phyloP scores from a whole-genome alignment of 2,797 vertebrate species.

The Coregonus sp. region DNA sequence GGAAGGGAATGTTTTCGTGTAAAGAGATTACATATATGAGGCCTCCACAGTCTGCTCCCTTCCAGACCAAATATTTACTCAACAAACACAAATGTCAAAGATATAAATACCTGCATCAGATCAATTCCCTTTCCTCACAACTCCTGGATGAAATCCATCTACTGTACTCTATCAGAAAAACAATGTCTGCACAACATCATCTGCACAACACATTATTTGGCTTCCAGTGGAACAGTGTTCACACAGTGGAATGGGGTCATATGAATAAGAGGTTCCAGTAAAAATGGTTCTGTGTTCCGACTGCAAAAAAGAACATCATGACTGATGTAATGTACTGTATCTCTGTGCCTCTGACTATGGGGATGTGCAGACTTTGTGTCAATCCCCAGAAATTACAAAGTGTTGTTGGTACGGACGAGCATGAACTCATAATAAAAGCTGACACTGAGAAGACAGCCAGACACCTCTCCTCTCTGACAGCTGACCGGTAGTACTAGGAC shows the following conservation, averaged over 20 bases:
- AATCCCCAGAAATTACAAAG: slow-evolving; percentile 21
- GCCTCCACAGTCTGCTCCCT: no score
- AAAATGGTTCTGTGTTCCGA: background rate
- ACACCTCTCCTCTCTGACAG: slow-evolving; percentile 31
- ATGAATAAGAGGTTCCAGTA: background rate
- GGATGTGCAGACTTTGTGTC: background rate
- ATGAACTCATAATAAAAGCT: slow-evolving; percentile 39
- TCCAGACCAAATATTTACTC: background rate
- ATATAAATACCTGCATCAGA: background rate
- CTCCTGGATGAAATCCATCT: background rate
- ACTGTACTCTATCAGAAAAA: background rate
- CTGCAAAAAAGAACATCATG: background rate
- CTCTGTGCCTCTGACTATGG: background rate
- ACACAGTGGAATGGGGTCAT: background rate
- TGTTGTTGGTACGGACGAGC: slow-evolving; percentile 16
- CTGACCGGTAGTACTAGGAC: background rate
- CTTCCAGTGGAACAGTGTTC: background rate
- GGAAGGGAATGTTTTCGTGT: no score
- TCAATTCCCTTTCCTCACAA: background rate
- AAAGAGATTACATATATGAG: no score
- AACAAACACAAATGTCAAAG: background rate
- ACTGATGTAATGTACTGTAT: slow-evolving; percentile 26
- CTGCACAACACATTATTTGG: background rate
- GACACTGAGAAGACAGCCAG: slow-evolving; percentile 50
- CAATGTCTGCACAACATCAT: background rate